These are phyloP conservation scores for Andrena trimmerana DNA, from an alignment of 2,888 invertebrate genomes.

Conservation along the genomic window DNA sequence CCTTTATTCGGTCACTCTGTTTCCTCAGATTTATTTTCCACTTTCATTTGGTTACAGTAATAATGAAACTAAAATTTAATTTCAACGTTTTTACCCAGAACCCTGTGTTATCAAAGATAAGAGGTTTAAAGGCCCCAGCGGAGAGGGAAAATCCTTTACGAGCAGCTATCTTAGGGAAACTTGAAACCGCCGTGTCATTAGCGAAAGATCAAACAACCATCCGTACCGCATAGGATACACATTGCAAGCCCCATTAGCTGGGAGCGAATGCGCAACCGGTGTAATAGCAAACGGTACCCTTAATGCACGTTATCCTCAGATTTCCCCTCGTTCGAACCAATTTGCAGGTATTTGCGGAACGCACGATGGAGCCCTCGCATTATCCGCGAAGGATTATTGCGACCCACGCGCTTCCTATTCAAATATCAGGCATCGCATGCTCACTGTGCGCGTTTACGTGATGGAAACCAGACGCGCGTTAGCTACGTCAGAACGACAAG, in stretches of 20 bases:
- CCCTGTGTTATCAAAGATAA: too few species aligned
- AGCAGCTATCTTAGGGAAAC: neutral
- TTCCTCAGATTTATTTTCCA: too few species aligned
- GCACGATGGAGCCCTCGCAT: conserved; percentile 28
- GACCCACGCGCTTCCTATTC: conserved; percentile 8
- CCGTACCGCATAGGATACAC: neutral
- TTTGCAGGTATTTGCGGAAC: conserved; percentile 42
- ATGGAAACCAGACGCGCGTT: neutral
- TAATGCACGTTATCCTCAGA: conserved; percentile 35
- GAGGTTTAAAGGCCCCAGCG: neutral
- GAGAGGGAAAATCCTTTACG: neutral
- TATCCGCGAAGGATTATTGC: conserved; percentile 27
- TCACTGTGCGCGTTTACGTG: neutral
- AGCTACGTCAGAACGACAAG: neutral
- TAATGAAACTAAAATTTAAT: too few species aligned
- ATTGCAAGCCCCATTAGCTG: conserved; percentile 2
- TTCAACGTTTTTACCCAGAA: too few species aligned
- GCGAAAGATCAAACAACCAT: conserved; percentile 11
- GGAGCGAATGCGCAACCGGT: neutral
- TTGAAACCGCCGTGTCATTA: conserved; percentile 1
- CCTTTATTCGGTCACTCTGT: neutral
- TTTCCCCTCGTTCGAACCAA: conserved; percentile 41
- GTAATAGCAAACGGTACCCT: conserved; percentile 22
- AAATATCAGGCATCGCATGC: neutral
- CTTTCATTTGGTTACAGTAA: too few species aligned